Evolutionary conservation across 2,797 vertebrate species (phyloP).

Genomic region (Schizopygopsis malacanthus): DNA sequence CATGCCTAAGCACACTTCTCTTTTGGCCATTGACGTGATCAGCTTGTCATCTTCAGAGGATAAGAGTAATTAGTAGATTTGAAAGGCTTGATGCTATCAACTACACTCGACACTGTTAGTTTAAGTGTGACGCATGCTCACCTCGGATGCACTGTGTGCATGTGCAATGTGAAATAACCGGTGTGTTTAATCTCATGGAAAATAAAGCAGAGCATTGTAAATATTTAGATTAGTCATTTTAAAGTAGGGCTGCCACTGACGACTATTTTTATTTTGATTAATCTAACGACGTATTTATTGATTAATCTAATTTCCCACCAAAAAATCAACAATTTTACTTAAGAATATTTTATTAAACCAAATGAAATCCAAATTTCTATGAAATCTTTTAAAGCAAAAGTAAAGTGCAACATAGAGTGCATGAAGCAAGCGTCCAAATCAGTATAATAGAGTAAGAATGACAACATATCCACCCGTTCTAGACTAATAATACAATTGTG

Average conservation of each 20-base stretch:
- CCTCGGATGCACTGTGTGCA: slow-evolving; percentile 56
- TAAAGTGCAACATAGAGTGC: no score
- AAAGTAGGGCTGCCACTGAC: neutral
- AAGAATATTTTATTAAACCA: no score
- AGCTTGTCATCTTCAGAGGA: slow-evolving; percentile 83
- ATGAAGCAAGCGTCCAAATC: no score
- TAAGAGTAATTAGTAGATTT: slow-evolving; percentile 83
- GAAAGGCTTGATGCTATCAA: slow-evolving; percentile 80
- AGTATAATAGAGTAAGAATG: no score
- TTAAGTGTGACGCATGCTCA: slow-evolving; percentile 65
- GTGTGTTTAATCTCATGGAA: neutral
- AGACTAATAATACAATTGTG: no score
- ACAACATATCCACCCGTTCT: no score
- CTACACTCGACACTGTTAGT: slow-evolving; percentile 66
- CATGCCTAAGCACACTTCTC: neutral
- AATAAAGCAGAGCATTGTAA: neutral
- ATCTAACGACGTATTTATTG: no score
- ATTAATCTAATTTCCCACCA: no score
- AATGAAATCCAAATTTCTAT: no score
- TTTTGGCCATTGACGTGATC: slow-evolving; percentile 77
- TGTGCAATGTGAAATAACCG: neutral
- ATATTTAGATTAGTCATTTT: neutral
- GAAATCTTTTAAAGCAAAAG: no score
- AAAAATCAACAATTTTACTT: no score
- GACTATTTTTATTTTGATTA: no score